A percentile compares a stretch with the other conserved stretches of the same genome.
Conservation (phyloP, 2,797 vertebrate genomes). For the Hybognathus amarus region DNA sequence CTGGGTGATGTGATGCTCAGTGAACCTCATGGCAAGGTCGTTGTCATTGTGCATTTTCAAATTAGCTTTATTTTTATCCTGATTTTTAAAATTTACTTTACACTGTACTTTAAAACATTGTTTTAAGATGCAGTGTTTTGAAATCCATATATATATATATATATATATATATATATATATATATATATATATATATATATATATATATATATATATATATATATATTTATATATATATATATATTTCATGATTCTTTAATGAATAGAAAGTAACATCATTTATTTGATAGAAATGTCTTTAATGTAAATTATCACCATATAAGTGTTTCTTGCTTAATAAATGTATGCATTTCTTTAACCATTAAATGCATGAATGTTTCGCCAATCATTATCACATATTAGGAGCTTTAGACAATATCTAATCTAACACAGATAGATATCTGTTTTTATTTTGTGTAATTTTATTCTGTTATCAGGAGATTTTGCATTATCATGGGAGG, state of each 20-base stretch:
- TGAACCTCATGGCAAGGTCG: slow-evolving; percentile 59
- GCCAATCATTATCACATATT: too few relatives aligned
- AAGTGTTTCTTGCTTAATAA: background rate
- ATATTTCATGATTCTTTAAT: background rate
- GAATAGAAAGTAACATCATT: background rate
- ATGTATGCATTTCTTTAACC: background rate
- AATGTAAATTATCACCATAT: background rate
- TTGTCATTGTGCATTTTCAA: background rate
- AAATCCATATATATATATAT: too few relatives aligned
- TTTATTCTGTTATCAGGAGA: too few relatives aligned
- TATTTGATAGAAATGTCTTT: background rate
- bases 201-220: too few relatives aligned
- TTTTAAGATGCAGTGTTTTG: background rate
- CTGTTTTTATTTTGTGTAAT: too few relatives aligned
- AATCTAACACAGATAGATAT: too few relatives aligned
- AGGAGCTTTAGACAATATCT: too few relatives aligned
- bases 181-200: too few relatives aligned
- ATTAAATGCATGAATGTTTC: too few relatives aligned
- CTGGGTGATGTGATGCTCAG: slow-evolving; percentile 42
- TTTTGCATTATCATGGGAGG: too few relatives aligned
- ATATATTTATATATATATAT: too few relatives aligned
- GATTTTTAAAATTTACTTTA: background rate
- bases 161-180: too few relatives aligned
- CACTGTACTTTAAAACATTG: background rate
- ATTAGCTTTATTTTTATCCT: background rate